phyloP scores from a whole-genome alignment of 2,888 invertebrate species.

The Oxycera nigricornis region DNA sequence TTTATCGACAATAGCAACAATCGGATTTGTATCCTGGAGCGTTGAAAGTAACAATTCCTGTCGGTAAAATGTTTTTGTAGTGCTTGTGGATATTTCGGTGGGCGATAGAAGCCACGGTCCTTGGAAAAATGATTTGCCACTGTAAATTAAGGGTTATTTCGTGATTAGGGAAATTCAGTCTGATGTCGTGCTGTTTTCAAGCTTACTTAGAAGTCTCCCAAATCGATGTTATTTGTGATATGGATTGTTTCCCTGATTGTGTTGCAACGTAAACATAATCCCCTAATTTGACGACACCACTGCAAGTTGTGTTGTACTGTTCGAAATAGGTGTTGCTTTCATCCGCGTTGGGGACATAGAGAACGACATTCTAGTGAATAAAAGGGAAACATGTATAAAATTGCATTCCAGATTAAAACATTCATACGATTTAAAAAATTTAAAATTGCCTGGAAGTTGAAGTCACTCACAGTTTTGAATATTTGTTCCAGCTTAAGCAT shows the following conservation, averaged over 20 bases:
- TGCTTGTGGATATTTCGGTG: conserved; percentile 82
- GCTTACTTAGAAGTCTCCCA: conserved; percentile 91
- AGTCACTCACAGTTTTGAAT: conserved; percentile 2
- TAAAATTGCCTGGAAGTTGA: neutral
- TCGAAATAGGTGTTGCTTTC: conserved; percentile 89
- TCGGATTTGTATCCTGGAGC: conserved; percentile 84
- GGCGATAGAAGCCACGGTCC: conserved; percentile 94
- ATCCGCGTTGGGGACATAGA: conserved; percentile 74
- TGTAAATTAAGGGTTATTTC: conserved; percentile 64
- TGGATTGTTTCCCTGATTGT: conserved; percentile 87
- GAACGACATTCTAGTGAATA: conserved; percentile 75
- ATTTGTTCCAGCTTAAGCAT: neutral
- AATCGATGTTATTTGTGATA: conserved; percentile 92
- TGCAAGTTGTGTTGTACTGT: conserved; percentile 86
- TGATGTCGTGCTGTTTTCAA: neutral
- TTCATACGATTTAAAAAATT: too few species aligned
- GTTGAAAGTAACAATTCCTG: conserved; percentile 93
- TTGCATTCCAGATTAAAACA: too few species aligned
- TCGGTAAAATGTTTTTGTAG: conserved; percentile 84
- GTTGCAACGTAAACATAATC: conserved; percentile 96
- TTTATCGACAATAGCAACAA: conserved; percentile 89
- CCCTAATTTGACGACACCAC: conserved; percentile 85
- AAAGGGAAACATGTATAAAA: conserved; percentile 10
- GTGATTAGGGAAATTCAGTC: neutral
- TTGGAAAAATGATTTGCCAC: conserved; percentile 89